Conservation (phyloP, 2,888 invertebrate genomes). For the Spodoptera picta region DNA sequence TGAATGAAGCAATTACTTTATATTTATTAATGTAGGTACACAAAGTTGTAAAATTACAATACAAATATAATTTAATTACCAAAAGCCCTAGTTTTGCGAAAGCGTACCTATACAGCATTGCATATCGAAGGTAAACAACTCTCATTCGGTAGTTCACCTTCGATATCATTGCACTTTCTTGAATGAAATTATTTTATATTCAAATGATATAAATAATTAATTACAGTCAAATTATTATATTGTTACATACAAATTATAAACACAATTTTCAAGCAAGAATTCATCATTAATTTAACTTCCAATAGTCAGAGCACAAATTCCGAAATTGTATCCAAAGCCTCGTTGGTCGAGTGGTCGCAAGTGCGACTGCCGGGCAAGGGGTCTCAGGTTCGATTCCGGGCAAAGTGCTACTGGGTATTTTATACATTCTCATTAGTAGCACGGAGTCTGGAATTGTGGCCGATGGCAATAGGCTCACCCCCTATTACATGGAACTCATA, state of each 20-base stretch:
- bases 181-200: conserved; percentile 13
- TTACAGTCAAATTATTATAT: conserved; percentile 9
- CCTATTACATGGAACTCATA: no score
- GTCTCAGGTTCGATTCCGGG: no score
- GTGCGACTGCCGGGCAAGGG: no score
- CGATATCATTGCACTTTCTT: conserved; percentile 34
- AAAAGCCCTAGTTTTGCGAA: conserved; percentile 45
- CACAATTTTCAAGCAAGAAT: no score
- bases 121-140: conserved; percentile 47
- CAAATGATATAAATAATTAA: conserved; percentile 8
- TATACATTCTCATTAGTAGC: no score
- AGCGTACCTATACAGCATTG: conserved; percentile 34
- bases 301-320: no score
- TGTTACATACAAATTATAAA: neutral
- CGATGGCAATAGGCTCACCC: no score
- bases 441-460: no score
- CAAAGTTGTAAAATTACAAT: conserved; percentile 14
- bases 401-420: no score
- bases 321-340: no score
- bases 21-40: neutral
- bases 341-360: no score
- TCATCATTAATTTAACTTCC: no score
- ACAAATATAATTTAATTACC: conserved; percentile 15
- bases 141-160: conserved; percentile 46
- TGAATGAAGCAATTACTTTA: conserved; percentile 26